phyloP scores from a whole-genome alignment of 37 sponge, comb jelly and placozoan genomes.

The Aplysina aerophoba region DNA sequence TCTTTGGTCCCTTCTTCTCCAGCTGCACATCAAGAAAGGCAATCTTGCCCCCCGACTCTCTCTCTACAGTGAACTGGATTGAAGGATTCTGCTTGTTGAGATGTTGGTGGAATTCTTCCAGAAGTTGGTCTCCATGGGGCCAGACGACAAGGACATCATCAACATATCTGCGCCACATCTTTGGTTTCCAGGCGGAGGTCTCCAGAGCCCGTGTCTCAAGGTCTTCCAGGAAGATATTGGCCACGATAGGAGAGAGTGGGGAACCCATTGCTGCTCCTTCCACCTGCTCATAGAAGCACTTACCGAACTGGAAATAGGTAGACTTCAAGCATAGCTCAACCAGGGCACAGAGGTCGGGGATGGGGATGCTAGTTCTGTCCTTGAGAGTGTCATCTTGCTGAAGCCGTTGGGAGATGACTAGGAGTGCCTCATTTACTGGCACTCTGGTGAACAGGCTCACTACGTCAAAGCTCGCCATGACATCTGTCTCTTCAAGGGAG shows the following conservation, averaged over 20 bases:
- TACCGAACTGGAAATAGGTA: conserved; percentile 9
- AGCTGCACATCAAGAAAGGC: conserved; percentile 19
- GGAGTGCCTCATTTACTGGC: conserved; percentile 24
- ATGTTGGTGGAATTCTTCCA: not conserved
- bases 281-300: conserved; percentile 11
- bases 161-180: conserved; percentile 23
- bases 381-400: not conserved
- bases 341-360: not conserved
- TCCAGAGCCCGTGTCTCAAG: conserved; percentile 8
- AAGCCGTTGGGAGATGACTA: not conserved
- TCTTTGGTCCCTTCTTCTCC: not conserved
- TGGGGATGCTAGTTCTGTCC: conserved; percentile 20
- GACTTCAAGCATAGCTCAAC: conserved; percentile 20
- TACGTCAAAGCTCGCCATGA: conserved; percentile 25
- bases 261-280: conserved; percentile 36
- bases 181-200: not conserved
- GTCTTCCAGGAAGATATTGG: conserved; percentile 18
- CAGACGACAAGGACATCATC: conserved; percentile 10
- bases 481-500: not conserved
- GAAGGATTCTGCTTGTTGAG: not conserved
- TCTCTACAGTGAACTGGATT: conserved; percentile 20
- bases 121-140: not conserved
- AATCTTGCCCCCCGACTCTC: not conserved
- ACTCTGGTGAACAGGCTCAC: conserved; percentile 32
- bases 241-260: conserved; percentile 26